A percentile compares a stretch with the other conserved stretches of the same genome.
phyloP scores from a whole-genome alignment of 2,113 vertebrate species.

The Microtus richardsoni region DNA sequence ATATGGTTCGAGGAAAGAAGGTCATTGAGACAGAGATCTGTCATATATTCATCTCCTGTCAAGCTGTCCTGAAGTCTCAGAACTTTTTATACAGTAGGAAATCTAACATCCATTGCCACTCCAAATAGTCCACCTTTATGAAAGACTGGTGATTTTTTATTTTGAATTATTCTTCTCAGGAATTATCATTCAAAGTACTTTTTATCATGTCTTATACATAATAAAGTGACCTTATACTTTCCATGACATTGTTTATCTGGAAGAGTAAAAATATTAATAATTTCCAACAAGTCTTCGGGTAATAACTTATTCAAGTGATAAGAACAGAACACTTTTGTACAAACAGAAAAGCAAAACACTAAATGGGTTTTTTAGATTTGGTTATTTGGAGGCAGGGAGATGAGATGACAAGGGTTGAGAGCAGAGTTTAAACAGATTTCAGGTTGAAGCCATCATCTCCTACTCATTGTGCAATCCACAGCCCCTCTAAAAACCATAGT shows the following conservation, averaged over 20 bases:
- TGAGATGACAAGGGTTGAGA: neutral
- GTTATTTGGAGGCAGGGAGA: neutral
- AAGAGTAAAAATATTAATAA: neutral
- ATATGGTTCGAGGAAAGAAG: neutral
- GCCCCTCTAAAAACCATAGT: neutral
- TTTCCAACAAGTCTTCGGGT: neutral
- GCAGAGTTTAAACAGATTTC: neutral
- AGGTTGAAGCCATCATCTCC: neutral
- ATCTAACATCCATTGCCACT: neutral
- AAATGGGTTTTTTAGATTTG: conserved; percentile 14
- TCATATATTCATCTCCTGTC: neutral
- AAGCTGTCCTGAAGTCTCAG: neutral
- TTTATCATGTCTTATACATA: neutral
- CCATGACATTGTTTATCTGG: neutral
- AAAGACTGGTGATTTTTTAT: neutral
- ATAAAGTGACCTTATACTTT: conserved; percentile 1
- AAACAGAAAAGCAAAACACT: neutral
- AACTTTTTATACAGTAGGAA: neutral
- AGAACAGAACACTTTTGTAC: neutral
- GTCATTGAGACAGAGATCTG: neutral
- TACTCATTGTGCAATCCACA: neutral
- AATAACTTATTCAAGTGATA: neutral
- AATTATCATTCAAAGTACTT: neutral
- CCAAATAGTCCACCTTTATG: neutral
- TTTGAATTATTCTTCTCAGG: neutral